Conservation (phyloP, 2,888 invertebrate species). For the Parnassius glacialis region DNA sequence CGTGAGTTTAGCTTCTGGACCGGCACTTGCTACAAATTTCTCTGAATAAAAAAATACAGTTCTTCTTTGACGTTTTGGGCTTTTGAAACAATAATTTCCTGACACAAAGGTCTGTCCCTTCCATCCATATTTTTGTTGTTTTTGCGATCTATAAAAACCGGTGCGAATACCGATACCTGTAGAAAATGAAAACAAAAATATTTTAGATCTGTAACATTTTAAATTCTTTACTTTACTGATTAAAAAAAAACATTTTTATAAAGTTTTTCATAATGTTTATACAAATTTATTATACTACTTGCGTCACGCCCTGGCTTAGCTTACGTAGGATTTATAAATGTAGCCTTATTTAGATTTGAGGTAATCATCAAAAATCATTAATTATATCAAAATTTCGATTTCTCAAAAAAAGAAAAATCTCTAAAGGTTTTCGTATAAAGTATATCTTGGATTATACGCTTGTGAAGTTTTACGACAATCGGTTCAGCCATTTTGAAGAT, state of each 20-base stretch:
- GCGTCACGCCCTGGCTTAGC: too few relatives aligned
- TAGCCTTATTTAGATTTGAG: too few relatives aligned
- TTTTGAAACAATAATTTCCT: slow-evolving; percentile 56
- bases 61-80: slow-evolving; percentile 34
- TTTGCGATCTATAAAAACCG: slow-evolving; percentile 44
- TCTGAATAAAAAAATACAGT: slow-evolving; percentile 58
- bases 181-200: slow-evolving; percentile 25
- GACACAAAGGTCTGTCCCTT: slow-evolving; percentile 50
- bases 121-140: slow-evolving; percentile 52
- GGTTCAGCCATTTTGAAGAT: too few relatives aligned
- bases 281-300: too few relatives aligned
- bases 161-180: slow-evolving; percentile 49
- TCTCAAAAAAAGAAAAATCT: too few relatives aligned
- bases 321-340: too few relatives aligned
- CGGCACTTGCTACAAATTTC: slow-evolving; percentile 53
- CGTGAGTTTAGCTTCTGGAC: slow-evolving; percentile 47
- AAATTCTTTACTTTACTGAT: not conserved
- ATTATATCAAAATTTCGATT: too few relatives aligned
- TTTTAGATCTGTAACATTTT: not conserved
- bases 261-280: too few relatives aligned
- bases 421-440: too few relatives aligned
- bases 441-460: too few relatives aligned
- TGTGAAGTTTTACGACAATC: too few relatives aligned
- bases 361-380: too few relatives aligned
- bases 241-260: not conserved